Evolutionary conservation across 2,888 invertebrate genomes (phyloP), one percentile per base, ranked within the genome.

Genomic region (Rotaria magnacalcarata): DNA sequence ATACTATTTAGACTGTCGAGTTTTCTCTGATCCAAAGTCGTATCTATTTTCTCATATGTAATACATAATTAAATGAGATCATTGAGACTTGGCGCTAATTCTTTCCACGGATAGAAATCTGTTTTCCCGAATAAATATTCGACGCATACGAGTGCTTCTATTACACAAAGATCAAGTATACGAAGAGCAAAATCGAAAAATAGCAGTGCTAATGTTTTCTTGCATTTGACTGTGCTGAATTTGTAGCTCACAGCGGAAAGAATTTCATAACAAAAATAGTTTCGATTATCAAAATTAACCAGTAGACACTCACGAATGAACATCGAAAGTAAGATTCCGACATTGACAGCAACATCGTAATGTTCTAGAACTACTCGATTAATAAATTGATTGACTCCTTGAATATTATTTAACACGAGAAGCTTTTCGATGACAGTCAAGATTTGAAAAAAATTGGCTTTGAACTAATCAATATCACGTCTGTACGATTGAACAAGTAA

Each of bases 101-200:
- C n/a, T 74, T 74, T 74, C 74, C 74, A 74, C 21, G 74, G 74
- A 74, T 74, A 74, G 14, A 74, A 74, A 19, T 74, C 74, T 5
- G 14, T 43, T 19, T 24, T 74, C 0, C 6, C 43, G 2, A 74
- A 14, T 41, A 74, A 6, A 41, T 41, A 2, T 2, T 74, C 6
- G 41, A 7, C 74, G 41, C 41, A 74, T 24, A 5, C 0, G 16
- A 6, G 74, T 19, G 74, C 74, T 74, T 74, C 19, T 8, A 41
- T 14, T 41, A 43, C 34, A 14, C 16, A 16, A 16, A 74, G 14
- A 34, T 58, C 8, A 58, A 58, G 24, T 14, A 58, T 58, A 2
- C 14, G 2, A 58, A 58, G 24, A 58, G n/a, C n/a, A n/a, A 58
- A 58, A 58, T 74, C 74, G 34, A 74, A 74, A 41, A 6, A 74